Evolutionary conservation across 1,140 invertebrate genomes (phyloP).

Genomic region (Akabosia matsudoensis): DNA sequence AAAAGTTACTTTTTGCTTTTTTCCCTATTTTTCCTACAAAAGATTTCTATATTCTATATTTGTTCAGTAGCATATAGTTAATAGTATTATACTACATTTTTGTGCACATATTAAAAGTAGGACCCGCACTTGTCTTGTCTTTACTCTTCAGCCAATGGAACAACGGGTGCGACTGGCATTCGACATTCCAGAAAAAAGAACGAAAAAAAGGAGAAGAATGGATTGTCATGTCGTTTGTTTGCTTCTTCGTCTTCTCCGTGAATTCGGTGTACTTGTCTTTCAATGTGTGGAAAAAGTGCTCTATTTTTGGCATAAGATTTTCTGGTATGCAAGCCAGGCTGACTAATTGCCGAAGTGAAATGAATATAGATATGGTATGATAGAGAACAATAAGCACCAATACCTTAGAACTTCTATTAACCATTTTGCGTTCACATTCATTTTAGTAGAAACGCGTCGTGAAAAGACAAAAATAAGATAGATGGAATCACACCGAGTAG

Average conservation of each 20-base stretch:
- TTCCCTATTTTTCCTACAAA: neutral
- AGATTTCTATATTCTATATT: neutral
- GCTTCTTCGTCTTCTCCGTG: too few relatives aligned
- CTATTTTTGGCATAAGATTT: constrained; percentile 1
- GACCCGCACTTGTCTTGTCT: too few relatives aligned
- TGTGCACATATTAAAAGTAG: too few relatives aligned
- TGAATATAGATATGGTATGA: too few relatives aligned
- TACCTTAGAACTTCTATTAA: too few relatives aligned
- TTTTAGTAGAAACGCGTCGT: neutral
- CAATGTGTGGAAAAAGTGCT: neutral
- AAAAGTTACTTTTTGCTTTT: neutral
- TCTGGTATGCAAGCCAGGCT: neutral
- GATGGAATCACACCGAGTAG: neutral
- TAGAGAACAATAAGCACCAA: too few relatives aligned
- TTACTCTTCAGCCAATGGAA: too few relatives aligned
- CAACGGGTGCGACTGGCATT: neutral
- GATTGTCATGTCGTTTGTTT: neutral
- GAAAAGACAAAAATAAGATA: neutral
- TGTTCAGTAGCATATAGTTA: neutral
- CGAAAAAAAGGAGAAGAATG: neutral
- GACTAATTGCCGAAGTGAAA: constrained; percentile 1
- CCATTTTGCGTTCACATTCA: too few relatives aligned
- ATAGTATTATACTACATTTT: too few relatives aligned
- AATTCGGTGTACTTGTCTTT: neutral
- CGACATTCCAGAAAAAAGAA: neutral